Evolutionary conservation across 2,888 invertebrate species (phyloP), one percentile per base, ranked within the genome.

Genomic region (Apantesis nais): DNA sequence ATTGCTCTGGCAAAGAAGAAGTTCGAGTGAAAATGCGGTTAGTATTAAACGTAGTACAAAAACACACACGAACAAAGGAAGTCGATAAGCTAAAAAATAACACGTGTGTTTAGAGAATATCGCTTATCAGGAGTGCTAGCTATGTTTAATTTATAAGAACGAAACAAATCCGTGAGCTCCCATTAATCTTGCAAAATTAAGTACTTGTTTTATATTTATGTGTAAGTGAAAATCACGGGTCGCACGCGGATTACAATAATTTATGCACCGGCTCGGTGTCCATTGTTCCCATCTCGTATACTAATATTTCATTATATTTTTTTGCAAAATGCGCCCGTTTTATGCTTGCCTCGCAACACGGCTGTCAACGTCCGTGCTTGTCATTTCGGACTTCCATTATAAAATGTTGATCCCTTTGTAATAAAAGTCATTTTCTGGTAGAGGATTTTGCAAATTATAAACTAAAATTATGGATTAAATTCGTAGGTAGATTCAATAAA

Each of bases 241-340:
- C 63, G 52, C 48, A 61, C 44, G 22, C 29, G 71, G 62, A 74
- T 72, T 77, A 70, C 70, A 55, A 66, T 78, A 74, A 83, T 75
- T 78, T 79, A 81, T 81, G 72, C 73, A 77, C 61, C 65, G 37
- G 52, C 37, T 62, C 66, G 22, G 41, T 62, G 76, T 71, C 64
- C 77, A 70, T 74, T 79, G 79, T 76, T n/a, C 44, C 22, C 25
- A 11, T 25, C 12, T 41, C 41, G 64, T 71, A 81, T 81, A 77
- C 29, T 58, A 76, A 81, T 67, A 74, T 77, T 79, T 37, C 67
- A 70, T 72, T 72, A 65, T 4, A 4, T 29, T 66, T n/a, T n/a
- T 67, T 67, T 60, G 39, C 58, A 25, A 41, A 58, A 34, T 58
- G 9, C n/a, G 39, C 58, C 29, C 31, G 55, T 70, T 55, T 70